Percentiles rank a stretch among this genome's conserved stretches.
These are phyloP conservation scores for Ichneumoninae sp. DNA, from an alignment of 2,888 invertebrate species.

Conservation along the genomic window DNA sequence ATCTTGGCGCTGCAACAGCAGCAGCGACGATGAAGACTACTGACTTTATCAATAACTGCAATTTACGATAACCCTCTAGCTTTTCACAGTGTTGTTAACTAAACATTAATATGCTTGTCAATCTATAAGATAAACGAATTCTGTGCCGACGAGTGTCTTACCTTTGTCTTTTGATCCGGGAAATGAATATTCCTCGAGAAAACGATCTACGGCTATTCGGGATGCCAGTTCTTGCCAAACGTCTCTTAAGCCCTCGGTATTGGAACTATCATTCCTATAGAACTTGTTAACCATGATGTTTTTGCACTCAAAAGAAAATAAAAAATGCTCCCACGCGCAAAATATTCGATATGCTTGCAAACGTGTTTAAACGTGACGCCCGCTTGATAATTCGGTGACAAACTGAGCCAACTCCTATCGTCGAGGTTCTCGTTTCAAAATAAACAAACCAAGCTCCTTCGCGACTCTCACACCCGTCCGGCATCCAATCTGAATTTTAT, in stretches of 20 bases:
- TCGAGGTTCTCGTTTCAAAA: conserved; percentile 16
- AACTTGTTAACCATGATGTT: neutral
- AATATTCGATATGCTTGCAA: conserved; percentile 20
- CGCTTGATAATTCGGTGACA: conserved; percentile 9
- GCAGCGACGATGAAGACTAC: neutral
- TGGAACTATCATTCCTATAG: neutral
- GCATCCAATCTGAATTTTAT: neutral
- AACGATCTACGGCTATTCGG: conserved; percentile 25
- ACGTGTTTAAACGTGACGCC: conserved; percentile 14
- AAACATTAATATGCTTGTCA: neutral
- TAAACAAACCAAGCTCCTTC: conserved; percentile 39
- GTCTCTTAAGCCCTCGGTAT: neutral
- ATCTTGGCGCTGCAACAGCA: conserved; percentile 9
- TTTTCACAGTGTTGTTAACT: neutral
- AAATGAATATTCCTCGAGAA: conserved; percentile 24
- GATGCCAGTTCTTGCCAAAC: conserved; percentile 28
- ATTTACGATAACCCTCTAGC: neutral
- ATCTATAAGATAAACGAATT: neutral
- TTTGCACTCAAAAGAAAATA: neutral
- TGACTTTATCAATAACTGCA: neutral
- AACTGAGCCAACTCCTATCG: conserved; percentile 13
- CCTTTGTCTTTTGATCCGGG: neutral
- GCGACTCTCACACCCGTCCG: neutral
- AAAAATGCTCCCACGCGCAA: neutral
- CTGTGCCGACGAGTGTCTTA: neutral